A percentile compares a stretch with the other conserved stretches of the same genome.
These are phyloP conservation scores for Synchiropus splendidus DNA, from an alignment of 2,113 vertebrate species.

Conservation along the genomic window DNA sequence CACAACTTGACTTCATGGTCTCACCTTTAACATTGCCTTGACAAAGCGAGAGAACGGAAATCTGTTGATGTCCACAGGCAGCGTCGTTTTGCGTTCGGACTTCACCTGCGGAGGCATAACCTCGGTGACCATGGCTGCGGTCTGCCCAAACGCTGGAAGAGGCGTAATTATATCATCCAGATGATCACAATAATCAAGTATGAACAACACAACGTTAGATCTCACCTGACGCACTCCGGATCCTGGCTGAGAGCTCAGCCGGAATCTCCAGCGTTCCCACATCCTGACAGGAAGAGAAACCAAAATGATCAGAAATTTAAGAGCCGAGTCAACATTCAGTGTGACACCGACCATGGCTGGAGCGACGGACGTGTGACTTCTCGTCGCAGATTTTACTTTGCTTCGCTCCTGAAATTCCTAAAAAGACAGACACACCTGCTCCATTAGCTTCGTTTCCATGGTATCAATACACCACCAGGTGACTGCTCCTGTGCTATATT, in stretches of 20 bases:
- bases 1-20: neutral
- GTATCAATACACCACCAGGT: no score
- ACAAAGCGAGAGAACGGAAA: conserved; percentile 77
- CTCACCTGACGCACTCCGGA: conserved; percentile 70
- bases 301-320: neutral
- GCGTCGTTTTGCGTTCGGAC: conserved; percentile 58
- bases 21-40: conserved; percentile 72
- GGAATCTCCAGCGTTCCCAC: conserved; percentile 85
- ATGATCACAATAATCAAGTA: neutral
- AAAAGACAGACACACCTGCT: conserved; percentile 16
- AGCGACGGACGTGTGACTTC: conserved; percentile 15
- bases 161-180: neutral
- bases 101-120: conserved; percentile 73
- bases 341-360: conserved; percentile 59
- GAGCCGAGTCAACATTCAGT: neutral
- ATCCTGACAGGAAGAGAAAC: conserved; percentile 63
- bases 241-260: conserved; percentile 77
- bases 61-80: conserved; percentile 70
- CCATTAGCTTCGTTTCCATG: no score
- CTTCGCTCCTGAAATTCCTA: conserved; percentile 49
- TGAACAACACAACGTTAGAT: neutral
- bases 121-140: conserved; percentile 60
- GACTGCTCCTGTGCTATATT: no score
- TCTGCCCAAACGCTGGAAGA: neutral
- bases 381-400: conserved; percentile 28